A percentile compares a stretch with the other conserved stretches of the same genome.
Evolutionary conservation across 1,140 invertebrate genomes (phyloP).

Genomic region (Drosophila azteca): DNA sequence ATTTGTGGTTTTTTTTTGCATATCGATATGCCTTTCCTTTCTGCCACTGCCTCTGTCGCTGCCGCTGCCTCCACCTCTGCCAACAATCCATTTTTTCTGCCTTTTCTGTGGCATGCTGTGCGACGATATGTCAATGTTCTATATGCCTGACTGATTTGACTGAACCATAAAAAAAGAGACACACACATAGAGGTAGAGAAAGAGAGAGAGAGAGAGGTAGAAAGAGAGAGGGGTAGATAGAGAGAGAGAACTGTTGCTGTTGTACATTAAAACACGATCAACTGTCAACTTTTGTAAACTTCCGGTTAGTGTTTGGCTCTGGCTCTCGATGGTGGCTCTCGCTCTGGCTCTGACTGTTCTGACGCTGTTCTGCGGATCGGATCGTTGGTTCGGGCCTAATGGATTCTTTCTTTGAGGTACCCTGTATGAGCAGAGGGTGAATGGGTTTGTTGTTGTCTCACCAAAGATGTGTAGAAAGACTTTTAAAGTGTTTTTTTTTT

Average conservation of each 20-base stretch:
- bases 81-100: constrained; percentile 26
- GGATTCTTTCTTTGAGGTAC: constrained; percentile 46
- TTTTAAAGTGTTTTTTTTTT: too few species aligned
- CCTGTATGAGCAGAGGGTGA: constrained; percentile 18
- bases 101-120: constrained; percentile 26
- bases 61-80: constrained; percentile 5
- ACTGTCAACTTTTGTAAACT: constrained; percentile 77
- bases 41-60: constrained; percentile 18
- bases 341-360: too few species aligned
- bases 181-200: too few species aligned
- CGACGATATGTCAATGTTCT: constrained; percentile 76
- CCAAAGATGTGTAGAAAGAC: too few species aligned
- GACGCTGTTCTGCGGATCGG: constrained; percentile 38
- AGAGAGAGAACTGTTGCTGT: constrained; percentile 16
- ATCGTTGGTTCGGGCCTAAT: constrained; percentile 66
- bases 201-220: background rate
- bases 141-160: constrained; percentile 67
- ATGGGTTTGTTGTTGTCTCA: too few species aligned
- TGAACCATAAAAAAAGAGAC: constrained; percentile 37
- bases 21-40: constrained; percentile 58
- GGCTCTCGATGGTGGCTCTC: too few species aligned
- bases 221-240: background rate
- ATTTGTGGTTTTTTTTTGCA: constrained; percentile 63
- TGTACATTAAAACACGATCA: constrained; percentile 44
- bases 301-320: constrained; percentile 57